These are phyloP conservation scores for Grallaria varia DNA, from an alignment of 2,113 vertebrate species.

Conservation along the genomic window DNA sequence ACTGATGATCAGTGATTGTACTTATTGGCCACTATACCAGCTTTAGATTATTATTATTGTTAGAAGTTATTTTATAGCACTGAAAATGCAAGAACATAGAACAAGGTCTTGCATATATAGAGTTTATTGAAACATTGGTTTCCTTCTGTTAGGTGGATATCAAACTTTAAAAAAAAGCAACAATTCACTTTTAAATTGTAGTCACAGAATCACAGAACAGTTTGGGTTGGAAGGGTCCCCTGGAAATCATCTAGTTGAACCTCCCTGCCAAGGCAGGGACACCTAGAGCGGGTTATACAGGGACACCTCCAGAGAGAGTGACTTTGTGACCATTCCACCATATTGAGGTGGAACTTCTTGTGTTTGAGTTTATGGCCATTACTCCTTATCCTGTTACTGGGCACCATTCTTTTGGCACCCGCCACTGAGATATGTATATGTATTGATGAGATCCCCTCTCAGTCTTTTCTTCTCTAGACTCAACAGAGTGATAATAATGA, in stretches of 20 bases:
- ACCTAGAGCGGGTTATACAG: no score
- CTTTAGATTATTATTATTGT: no score
- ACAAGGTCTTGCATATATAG: neutral
- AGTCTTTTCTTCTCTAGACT: neutral
- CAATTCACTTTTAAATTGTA: neutral
- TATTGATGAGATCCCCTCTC: neutral
- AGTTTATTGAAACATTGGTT: neutral
- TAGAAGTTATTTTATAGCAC: no score
- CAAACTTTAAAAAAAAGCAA: neutral
- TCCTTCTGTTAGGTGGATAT: neutral
- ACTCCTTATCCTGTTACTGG: neutral
- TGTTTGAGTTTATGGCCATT: neutral
- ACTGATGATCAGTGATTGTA: no score
- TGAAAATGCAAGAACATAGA: no score
- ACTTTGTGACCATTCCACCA: accelerated
- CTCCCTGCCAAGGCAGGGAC: neutral
- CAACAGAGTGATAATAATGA: neutral
- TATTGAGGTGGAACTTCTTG: neutral
- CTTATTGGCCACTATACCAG: no score
- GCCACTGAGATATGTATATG: neutral
- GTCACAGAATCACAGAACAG: neutral
- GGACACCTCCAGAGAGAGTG: neutral
- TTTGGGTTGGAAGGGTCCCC: accelerated
- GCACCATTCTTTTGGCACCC: neutral
- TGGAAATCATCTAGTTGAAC: neutral